Conservation (phyloP, 1,140 invertebrate genomes). For the Coptotermes formosanus region DNA sequence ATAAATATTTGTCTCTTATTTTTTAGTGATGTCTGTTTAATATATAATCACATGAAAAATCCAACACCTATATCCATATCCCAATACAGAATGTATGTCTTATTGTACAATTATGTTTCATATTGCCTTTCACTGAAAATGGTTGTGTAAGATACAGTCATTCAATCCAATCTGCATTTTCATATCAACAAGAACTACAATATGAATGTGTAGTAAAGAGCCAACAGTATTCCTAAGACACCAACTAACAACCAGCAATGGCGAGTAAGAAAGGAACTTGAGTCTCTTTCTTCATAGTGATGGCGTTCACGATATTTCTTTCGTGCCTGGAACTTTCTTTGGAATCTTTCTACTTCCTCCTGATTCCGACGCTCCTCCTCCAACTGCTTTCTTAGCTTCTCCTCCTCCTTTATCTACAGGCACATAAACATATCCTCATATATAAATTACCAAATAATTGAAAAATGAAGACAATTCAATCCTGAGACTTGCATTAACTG, state of each 20-base stretch:
- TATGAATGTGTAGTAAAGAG: not conserved
- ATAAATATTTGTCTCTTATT: slow-evolving; percentile 13
- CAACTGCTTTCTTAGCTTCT: slow-evolving; percentile 50
- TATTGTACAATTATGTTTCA: not conserved
- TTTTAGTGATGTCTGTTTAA: not conserved
- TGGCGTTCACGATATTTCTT: slow-evolving; percentile 53
- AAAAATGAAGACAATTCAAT: too few relatives aligned
- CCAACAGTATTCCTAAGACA: not conserved
- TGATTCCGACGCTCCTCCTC: slow-evolving; percentile 65
- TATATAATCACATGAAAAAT: not conserved
- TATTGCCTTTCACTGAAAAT: not conserved
- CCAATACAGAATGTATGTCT: not conserved
- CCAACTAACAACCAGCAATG: not conserved
- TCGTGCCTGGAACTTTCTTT: slow-evolving; percentile 65
- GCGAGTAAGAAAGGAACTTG: slow-evolving; percentile 6
- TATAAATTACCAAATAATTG: too few relatives aligned
- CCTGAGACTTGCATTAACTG: too few relatives aligned
- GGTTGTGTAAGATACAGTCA: too few relatives aligned
- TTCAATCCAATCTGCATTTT: not conserved
- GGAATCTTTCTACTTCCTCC: slow-evolving; percentile 67
- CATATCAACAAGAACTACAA: not conserved
- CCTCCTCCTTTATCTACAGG: slow-evolving; percentile 45
- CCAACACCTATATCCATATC: not conserved
- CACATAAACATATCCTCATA: not conserved
- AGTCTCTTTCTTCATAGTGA: slow-evolving; percentile 23